Conservation (phyloP, 2,797 vertebrate species). For the Benthosema pterotum region DNA sequence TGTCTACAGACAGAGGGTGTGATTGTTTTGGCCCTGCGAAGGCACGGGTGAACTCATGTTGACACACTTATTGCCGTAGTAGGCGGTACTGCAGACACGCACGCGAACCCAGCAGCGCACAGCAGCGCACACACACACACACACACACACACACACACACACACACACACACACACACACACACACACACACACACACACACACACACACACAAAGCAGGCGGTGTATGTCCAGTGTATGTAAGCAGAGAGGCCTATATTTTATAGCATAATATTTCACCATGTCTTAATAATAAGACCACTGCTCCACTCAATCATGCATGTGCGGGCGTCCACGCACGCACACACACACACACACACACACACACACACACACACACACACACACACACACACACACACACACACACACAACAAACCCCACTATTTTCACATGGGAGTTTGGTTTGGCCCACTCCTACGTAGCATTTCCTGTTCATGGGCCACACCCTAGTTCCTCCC, state of each 20-base stretch:
- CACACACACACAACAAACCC: slow-evolving; percentile 21
- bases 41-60: background rate
- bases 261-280: background rate
- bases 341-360: slow-evolving; percentile 17
- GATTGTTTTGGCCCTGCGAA: no score
- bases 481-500: slow-evolving; percentile 65
- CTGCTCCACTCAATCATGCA: slow-evolving; percentile 18
- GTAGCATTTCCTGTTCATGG: slow-evolving; percentile 65
- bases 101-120: background rate
- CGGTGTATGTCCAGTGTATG: no score
- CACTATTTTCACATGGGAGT: slow-evolving; percentile 52
- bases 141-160: slow-evolving; percentile 9
- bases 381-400: slow-evolving; percentile 23
- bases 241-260: background rate
- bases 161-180: slow-evolving; percentile 23
- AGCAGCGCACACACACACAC: background rate
- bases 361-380: slow-evolving; percentile 24
- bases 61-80: background rate
- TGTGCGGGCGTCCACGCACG: slow-evolving; percentile 21
- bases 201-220: background rate
- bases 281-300: background rate
- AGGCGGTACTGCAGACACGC: background rate
- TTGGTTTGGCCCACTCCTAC: slow-evolving; percentile 50
- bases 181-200: slow-evolving; percentile 12
- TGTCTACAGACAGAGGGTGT: slow-evolving; percentile 20